Conservation (phyloP, 2,113 vertebrate species). For the Rhabdomys dilectus region DNA sequence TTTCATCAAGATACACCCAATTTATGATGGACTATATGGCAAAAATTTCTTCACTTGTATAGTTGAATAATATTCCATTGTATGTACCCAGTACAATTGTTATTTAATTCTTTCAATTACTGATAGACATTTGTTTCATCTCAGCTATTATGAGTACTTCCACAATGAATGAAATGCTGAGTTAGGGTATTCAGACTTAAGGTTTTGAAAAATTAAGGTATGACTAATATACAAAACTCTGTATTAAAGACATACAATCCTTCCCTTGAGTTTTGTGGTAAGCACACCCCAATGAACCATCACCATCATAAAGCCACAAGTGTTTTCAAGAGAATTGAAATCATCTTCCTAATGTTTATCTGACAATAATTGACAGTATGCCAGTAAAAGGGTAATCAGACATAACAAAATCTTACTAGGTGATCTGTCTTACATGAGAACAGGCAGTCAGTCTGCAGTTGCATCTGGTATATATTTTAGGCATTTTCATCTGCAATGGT, state of each 20-base stretch:
- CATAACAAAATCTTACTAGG: neutral
- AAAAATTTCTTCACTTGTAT: neutral
- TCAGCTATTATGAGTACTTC: neutral
- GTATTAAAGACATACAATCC: neutral
- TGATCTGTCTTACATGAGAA: neutral
- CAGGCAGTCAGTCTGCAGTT: neutral
- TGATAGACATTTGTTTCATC: neutral
- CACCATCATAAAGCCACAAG: neutral
- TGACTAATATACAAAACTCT: neutral
- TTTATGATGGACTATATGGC: no score
- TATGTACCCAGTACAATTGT: neutral
- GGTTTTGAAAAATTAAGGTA: neutral
- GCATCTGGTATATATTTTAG: neutral
- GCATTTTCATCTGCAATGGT: fast-evolving
- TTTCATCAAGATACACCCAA: no score
- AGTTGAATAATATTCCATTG: neutral
- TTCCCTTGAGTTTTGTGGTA: neutral
- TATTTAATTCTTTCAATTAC: neutral
- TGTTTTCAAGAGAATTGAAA: neutral
- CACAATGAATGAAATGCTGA: neutral
- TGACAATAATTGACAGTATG: neutral
- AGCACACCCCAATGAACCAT: neutral
- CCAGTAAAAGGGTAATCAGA: neutral
- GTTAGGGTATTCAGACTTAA: neutral
- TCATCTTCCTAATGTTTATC: neutral